Conservation (phyloP, 1,140 invertebrate genomes). For the Sminthurinus signatus region DNA sequence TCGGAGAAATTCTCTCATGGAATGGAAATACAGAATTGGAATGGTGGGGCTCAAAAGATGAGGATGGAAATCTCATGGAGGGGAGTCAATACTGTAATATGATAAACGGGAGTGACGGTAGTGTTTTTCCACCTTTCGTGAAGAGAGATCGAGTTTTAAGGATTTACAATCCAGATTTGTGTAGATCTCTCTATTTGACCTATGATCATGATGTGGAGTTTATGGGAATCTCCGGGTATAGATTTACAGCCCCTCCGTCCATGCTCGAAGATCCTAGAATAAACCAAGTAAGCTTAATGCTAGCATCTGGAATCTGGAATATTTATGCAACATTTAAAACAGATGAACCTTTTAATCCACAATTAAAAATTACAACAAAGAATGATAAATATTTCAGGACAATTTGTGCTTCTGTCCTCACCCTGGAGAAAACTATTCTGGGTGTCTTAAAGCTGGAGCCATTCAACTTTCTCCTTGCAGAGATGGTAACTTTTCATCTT, state of each 20-base stretch:
- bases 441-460: conserved; percentile 15
- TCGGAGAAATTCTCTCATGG: conserved; percentile 14
- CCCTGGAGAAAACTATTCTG: background rate
- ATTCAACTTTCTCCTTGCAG: conserved; percentile 15
- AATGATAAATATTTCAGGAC: too few species aligned
- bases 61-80: conserved; percentile 11
- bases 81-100: too few species aligned
- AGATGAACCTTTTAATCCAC: too few species aligned
- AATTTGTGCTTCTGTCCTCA: conserved; percentile 22
- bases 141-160: conserved; percentile 12
- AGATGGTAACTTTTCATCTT: conserved; percentile 15
- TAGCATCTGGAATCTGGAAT: too few species aligned
- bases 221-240: conserved; percentile 17
- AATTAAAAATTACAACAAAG: too few species aligned
- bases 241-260: conserved; percentile 4
- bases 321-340: too few species aligned
- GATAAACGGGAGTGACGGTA: conserved; percentile 25
- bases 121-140: conserved; percentile 13
- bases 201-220: conserved; percentile 10
- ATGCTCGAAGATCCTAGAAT: conserved; percentile 13
- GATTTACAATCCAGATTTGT: conserved; percentile 22
- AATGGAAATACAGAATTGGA: conserved; percentile 1
- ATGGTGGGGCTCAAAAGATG: conserved; percentile 6
- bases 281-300: too few species aligned
- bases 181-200: conserved; percentile 15